Conservation (phyloP, 2,888 invertebrate species). For the Morpho deidamia region DNA sequence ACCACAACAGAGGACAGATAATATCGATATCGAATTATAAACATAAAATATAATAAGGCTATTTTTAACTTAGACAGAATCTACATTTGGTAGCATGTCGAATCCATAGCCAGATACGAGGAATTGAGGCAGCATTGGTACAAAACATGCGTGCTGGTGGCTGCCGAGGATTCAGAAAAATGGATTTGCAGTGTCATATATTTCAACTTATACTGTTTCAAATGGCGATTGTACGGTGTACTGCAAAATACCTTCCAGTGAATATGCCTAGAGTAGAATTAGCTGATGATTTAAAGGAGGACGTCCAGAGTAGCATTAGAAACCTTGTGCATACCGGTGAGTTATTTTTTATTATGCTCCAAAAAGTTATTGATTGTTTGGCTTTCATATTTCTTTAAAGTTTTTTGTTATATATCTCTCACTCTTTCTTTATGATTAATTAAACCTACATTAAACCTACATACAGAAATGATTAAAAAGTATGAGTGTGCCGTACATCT, state of each 20-base stretch:
- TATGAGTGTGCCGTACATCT: too few species aligned
- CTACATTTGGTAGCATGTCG: conserved; percentile 32
- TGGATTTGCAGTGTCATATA: conserved; percentile 64
- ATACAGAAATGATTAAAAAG: too few species aligned
- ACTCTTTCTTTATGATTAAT: too few species aligned
- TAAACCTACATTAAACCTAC: too few species aligned
- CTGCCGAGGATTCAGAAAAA: conserved; percentile 54
- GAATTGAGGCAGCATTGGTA: conserved; percentile 32
- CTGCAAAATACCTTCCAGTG: conserved; percentile 58
- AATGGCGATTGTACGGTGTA: conserved; percentile 62
- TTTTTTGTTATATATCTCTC: too few species aligned
- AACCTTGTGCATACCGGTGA: conserved; percentile 65
- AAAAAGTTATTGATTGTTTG: too few species aligned
- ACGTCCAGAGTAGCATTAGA: conserved; percentile 60
- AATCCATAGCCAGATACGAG: conserved; percentile 27
- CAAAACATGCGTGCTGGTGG: conserved; percentile 52
- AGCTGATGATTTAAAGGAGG: conserved; percentile 32
- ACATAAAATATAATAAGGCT: conserved; percentile 46
- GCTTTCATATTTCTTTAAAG: too few species aligned
- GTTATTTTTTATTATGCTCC: conserved; percentile 26
- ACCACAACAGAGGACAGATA: conserved; percentile 48
- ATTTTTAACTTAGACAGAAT: conserved; percentile 6
- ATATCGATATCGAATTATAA: conserved; percentile 65
- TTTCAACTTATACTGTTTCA: conserved; percentile 67
- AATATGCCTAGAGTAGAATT: conserved; percentile 35